Conservation (phyloP, 2,797 vertebrate genomes). For the Typhlichthys eigenmanni region DNA sequence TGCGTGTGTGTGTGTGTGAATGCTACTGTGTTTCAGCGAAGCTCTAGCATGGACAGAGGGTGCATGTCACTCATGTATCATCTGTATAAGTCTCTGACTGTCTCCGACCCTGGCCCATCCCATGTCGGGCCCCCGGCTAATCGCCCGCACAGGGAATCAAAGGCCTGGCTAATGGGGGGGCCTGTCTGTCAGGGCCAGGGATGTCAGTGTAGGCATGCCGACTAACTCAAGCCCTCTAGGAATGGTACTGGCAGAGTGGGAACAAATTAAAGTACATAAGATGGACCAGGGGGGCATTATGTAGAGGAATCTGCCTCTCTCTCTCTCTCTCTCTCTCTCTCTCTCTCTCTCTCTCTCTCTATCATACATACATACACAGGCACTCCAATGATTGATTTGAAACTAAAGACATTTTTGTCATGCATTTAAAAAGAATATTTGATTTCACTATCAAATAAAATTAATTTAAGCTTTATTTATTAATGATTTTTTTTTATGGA, state of each 20-base stretch:
- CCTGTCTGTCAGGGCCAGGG: slow-evolving; percentile 51
- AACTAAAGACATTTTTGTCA: neutral
- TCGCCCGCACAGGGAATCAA: slow-evolving; percentile 59
- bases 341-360: neutral
- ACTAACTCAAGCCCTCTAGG: slow-evolving; percentile 45
- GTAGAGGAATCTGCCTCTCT: neutral
- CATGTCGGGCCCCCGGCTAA: slow-evolving; percentile 47
- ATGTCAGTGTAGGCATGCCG: slow-evolving; percentile 4
- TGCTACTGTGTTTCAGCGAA: slow-evolving; percentile 9
- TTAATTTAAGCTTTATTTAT: no score
- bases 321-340: neutral
- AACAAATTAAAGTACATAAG: slow-evolving; percentile 19
- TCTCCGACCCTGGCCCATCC: slow-evolving; percentile 2
- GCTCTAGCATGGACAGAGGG: no score
- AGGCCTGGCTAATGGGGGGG: slow-evolving; percentile 63
- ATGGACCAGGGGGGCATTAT: slow-evolving; percentile 7
- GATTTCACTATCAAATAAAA: neutral
- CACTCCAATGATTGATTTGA: neutral
- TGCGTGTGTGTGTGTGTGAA: slow-evolving; percentile 2
- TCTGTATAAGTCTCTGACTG: slow-evolving; percentile 30
- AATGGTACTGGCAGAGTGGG: slow-evolving; percentile 17
- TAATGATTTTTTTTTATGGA: no score
- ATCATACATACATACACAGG: neutral
- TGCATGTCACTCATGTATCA: slow-evolving; percentile 32
- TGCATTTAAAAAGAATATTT: neutral